Evolutionary conservation across 2,797 vertebrate genomes (phyloP).

Genomic region (Corythornis leucogaster): DNA sequence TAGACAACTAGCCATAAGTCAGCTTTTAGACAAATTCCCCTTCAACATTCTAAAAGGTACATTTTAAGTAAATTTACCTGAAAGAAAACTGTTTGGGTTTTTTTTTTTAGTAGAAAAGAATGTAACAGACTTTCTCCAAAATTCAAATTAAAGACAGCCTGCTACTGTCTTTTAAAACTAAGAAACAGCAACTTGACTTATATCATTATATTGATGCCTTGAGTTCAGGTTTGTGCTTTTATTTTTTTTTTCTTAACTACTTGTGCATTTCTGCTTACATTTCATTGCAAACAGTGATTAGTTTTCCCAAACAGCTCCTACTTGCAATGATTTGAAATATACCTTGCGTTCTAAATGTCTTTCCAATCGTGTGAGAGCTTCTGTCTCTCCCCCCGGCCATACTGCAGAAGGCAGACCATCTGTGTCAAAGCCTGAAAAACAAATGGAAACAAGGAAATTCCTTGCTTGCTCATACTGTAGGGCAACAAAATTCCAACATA

Average conservation of each 20-base stretch:
- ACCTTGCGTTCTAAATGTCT: conserved; percentile 96
- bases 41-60: background rate
- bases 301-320: background rate
- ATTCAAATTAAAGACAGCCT: background rate
- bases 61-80: background rate
- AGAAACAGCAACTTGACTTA: background rate
- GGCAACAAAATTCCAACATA: background rate
- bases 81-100: background rate
- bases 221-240: background rate
- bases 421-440: conserved; percentile 89
- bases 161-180: background rate
- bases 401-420: conserved; percentile 90
- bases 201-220: background rate
- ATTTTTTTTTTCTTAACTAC: background rate
- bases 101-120: background rate
- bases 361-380: conserved; percentile 92
- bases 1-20: background rate
- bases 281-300: background rate
- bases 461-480: background rate
- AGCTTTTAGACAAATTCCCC: background rate
- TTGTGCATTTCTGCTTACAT: background rate
- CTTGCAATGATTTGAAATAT: background rate
- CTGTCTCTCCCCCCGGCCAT: conserved; percentile 95
- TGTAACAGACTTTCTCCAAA: background rate
- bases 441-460: background rate